These are phyloP conservation scores for Acestrorhynchus altus DNA, from an alignment of 2,797 vertebrate genomes.

Conservation along the genomic window DNA sequence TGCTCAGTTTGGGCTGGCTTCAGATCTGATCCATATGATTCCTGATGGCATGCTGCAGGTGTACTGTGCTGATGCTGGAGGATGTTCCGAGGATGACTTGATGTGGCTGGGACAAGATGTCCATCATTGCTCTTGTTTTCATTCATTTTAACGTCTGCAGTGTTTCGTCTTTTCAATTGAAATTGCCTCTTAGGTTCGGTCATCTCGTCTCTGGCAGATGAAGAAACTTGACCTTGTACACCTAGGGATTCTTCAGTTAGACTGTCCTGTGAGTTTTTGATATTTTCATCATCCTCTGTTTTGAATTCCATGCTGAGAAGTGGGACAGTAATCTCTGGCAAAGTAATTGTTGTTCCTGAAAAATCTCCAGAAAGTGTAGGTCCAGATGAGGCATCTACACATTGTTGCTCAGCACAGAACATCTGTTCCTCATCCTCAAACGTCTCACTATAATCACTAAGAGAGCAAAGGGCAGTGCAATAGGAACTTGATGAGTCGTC, in stretches of 20 bases:
- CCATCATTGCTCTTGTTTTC: conserved; percentile 62
- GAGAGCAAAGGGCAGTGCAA: conserved; percentile 58
- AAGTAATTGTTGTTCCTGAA: conserved; percentile 4
- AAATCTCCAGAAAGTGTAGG: not conserved
- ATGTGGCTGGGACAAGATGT: not conserved
- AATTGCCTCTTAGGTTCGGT: conserved; percentile 91
- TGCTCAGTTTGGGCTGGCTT: conserved; percentile 36
- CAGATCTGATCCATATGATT: conserved; percentile 29
- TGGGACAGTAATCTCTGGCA: not conserved
- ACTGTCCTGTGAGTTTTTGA: not conserved
- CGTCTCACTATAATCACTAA: conserved; percentile 53
- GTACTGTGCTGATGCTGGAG: conserved; percentile 76
- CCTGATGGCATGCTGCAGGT: conserved; percentile 64
- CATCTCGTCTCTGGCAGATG: conserved; percentile 17
- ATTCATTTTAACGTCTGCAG: conserved; percentile 58
- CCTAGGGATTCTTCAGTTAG: not conserved
- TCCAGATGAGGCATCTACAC: conserved; percentile 9
- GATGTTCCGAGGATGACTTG: conserved; percentile 64
- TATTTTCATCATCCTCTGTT: conserved; percentile 1
- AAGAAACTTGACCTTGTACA: conserved; percentile 15
- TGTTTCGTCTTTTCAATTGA: conserved; percentile 81
- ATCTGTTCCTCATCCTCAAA: conserved; percentile 28
- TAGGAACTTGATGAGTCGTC: conserved; percentile 61
- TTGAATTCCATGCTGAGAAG: conserved; percentile 26
- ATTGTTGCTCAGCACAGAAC: conserved; percentile 8